Evolutionary conservation across 2,797 vertebrate genomes (phyloP), one percentile per base, ranked within the genome.

Genomic region (Sebastes nivosus): DNA sequence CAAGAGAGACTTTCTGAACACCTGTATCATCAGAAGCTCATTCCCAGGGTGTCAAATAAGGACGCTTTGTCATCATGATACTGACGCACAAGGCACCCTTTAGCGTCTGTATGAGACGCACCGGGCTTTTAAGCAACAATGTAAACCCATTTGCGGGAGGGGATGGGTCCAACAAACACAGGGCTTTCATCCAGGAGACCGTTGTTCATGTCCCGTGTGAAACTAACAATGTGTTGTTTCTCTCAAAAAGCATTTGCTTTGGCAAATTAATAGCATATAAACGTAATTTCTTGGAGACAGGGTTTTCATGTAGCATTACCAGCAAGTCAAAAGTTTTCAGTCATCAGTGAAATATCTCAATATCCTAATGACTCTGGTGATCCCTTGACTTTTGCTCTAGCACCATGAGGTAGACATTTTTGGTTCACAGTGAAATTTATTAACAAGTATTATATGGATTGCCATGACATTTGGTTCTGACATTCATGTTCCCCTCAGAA

Each of bases 191-290:
- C 46, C 0, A 50, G 18, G 46, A 50, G 8, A 50, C 16, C 18
- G 8, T 0, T 50, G 8, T 50, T n/a, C 46, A 1, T 50, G 46
- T 50, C 1, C 0, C 0, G 4, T 50, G 1, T 50, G 46, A 50
- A 50, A 50, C 46, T 20, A 50, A 1, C 42, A 46, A 46, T 46
- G 1, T 46, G 42, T 46, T 50, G 46, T 52, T 52, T 52, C 46
- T n/a, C 46, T 52, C 42, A 50, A 50, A 50, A 50, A 18, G 16
- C 46, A 50, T 50, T 50, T 50, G 7, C 46, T 50, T 50, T 50
- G 13, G 42, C 18, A 50, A 50, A 50, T 50, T 50, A 50, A 0
- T 50, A 50, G 18, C 5, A 20, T 50, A 20, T 50, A 46, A 46
- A 8, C 6, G 6, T 46, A 18, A 46, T 46, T 46, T 46, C 42